A percentile compares a stretch with the other conserved stretches of the same genome.
These are phyloP conservation scores for Amblyraja radiata DNA, from an alignment of 2,797 vertebrate species.

Conservation along the genomic window DNA sequence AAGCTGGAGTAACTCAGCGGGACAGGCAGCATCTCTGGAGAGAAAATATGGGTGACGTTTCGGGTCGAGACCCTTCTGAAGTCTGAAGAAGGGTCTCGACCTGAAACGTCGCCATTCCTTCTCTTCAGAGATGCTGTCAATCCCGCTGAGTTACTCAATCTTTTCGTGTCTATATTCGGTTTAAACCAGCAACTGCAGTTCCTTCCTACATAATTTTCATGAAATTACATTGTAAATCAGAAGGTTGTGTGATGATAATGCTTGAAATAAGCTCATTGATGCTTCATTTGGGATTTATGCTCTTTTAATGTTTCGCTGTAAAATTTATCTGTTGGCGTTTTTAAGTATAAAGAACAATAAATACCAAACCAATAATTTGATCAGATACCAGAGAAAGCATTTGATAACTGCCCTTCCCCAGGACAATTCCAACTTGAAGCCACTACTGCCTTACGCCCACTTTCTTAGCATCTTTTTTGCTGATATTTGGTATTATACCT, in stretches of 20 bases:
- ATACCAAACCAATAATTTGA: slow-evolving; percentile 6
- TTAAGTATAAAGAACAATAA: slow-evolving; percentile 16
- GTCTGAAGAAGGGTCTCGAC: too few species aligned
- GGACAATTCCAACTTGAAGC: neutral
- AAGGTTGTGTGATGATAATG: neutral
- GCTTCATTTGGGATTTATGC: neutral
- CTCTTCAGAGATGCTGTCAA: too few species aligned
- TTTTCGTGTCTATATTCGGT: too few species aligned
- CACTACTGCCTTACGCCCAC: neutral
- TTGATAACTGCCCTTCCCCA: neutral
- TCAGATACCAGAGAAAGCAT: neutral
- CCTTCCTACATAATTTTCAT: neutral
- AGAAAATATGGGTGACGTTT: too few species aligned
- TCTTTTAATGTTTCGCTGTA: neutral
- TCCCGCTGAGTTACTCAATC: too few species aligned
- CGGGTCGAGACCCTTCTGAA: too few species aligned
- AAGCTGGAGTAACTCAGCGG: too few species aligned
- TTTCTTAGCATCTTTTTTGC: neutral
- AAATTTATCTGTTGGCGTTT: slow-evolving; percentile 20
- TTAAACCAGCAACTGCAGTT: too few species aligned
- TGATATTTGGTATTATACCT: neutral
- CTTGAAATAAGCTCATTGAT: neutral
- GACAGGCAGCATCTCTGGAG: too few species aligned
- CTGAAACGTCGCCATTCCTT: too few species aligned
- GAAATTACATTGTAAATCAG: slow-evolving; percentile 20